A percentile compares a stretch with the other conserved stretches of the same genome.
Conservation (phyloP, 2,113 vertebrate species). For the Planiliza haematocheilus region DNA sequence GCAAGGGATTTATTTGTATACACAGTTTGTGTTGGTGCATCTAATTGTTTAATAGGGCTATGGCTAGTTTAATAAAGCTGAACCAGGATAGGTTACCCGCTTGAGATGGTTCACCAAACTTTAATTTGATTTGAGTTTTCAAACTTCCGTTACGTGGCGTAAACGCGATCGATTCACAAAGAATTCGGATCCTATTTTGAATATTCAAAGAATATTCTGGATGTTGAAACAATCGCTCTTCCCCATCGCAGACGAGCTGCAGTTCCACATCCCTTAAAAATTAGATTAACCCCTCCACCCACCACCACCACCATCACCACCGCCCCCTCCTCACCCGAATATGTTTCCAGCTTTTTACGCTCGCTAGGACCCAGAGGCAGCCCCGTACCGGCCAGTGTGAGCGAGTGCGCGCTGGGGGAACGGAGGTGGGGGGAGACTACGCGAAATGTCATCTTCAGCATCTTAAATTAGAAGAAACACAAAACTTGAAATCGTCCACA, state of each 20-base stretch:
- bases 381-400: conserved; percentile 55
- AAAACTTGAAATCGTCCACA: conserved; percentile 77
- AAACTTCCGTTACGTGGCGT: background rate
- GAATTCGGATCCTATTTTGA: background rate
- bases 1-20: conserved; percentile 49
- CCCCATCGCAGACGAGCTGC: background rate
- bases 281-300: too few species aligned
- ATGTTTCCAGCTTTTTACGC: conserved; percentile 33
- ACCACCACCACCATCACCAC: too few species aligned
- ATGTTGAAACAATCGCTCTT: background rate
- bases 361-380: conserved; percentile 80
- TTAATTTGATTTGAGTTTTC: background rate
- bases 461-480: conserved; percentile 73
- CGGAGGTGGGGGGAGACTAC: background rate
- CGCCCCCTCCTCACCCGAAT: background rate
- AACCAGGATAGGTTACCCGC: conserved; percentile 5
- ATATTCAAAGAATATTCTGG: background rate
- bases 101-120: conserved; percentile 9
- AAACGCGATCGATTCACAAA: background rate
- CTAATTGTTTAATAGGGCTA: conserved; percentile 55
- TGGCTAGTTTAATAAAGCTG: conserved; percentile 30
- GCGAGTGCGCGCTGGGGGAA: conserved; percentile 10
- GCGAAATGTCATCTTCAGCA: conserved; percentile 79
- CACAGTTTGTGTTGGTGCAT: conserved; percentile 23
- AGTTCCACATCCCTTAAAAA: background rate